Base-by-base conservation (phyloP, 1,140 invertebrate species). In the Andrena cerasifolii region DNA sequence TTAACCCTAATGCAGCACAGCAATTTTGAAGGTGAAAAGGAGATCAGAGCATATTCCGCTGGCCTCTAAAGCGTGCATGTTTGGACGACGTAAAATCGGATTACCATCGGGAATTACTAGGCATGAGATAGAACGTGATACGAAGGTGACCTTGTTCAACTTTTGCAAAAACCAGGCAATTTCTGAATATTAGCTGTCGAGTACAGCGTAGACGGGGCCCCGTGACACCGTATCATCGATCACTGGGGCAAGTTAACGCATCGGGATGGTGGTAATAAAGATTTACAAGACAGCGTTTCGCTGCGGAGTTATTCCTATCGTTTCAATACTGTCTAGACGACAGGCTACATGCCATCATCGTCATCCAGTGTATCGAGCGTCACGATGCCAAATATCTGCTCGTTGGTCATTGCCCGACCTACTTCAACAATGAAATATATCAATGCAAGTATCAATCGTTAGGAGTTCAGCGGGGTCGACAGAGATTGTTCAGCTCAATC, bases 371-470 rank as follows among this genome's bases (percentile, higher is more conserved):
- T 40, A 59, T 47, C 63, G 66, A 36, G n/a, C 33, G 43, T 76
- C 66, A 63, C 53, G 33, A 78, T 63, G 49, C 68, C 45, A 47
- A 74, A 70, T 71, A 70, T 70, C 56, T 43, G 61, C 16, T 49
- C 72, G 49, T 66, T 77, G 75, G 75, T 77, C 75, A 77, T 77
- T 77, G 75, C 56, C 75, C 75, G 75, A 71, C 66, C 75, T 71
- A 77, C 56, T 77, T 77, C 66, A 53, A 53, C 47, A 61, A 71
- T 49, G 31, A 5, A 18, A 70, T 77, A 54, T 28, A 28, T 36
- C 56, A 33, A 31, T 47, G 40, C 26, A 49, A 70, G 33, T 77
- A 70, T 77, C 56, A 70, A 77, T 77, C 56, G 66, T 62, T 24
- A 14, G 5, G 56, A 24, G 66, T 77, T 77, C 66, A 77, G 0